Conservation (phyloP, 2,797 vertebrate genomes). For the Danio choprae region DNA sequence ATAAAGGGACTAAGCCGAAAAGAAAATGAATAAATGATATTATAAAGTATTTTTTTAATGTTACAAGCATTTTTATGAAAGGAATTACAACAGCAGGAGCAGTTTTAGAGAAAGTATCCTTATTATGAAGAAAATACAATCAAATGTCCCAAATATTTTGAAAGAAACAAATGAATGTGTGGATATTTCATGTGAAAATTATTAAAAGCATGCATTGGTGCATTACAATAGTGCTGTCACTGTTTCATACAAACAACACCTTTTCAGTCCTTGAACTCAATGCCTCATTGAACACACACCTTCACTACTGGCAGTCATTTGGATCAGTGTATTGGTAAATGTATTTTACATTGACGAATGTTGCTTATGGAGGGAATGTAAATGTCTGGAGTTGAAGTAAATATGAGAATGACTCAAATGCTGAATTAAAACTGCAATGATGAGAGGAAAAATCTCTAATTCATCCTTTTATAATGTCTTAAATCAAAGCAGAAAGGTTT, state of each 20-base stretch:
- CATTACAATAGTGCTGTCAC: neutral
- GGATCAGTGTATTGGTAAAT: neutral
- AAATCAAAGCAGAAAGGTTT: too few species aligned
- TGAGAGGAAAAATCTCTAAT: neutral
- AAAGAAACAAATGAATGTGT: conserved; percentile 4
- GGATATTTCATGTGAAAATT: neutral
- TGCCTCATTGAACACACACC: neutral
- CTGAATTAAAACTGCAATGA: neutral
- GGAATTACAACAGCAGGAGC: neutral
- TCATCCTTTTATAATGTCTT: too few species aligned
- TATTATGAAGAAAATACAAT: neutral
- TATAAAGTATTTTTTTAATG: neutral
- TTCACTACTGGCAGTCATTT: neutral
- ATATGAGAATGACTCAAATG: neutral
- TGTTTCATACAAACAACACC: neutral
- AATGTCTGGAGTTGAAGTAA: conserved; percentile 10
- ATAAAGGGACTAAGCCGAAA: too few species aligned
- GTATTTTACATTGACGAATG: conserved; percentile 26
- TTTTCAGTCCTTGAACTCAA: neutral
- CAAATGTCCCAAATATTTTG: too few species aligned
- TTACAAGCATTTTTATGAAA: neutral
- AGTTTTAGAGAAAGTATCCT: neutral
- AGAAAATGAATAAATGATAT: too few species aligned
- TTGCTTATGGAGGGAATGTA: neutral
- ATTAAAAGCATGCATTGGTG: conserved; percentile 7